A percentile compares a stretch with the other conserved stretches of the same genome.
phyloP scores from a whole-genome alignment of 2,113 vertebrate genomes.

The Haliaeetus leucogaster region DNA sequence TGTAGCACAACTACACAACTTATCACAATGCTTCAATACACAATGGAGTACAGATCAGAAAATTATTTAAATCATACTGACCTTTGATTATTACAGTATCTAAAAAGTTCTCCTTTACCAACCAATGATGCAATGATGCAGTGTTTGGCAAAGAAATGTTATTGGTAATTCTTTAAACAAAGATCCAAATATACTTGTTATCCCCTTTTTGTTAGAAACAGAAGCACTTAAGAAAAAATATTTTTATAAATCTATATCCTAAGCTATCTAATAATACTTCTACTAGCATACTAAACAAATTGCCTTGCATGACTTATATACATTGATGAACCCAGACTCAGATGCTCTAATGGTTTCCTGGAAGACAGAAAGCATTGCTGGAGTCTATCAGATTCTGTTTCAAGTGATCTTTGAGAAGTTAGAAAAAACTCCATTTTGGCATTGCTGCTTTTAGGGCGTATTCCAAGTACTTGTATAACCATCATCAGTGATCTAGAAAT shows the following conservation, averaged over 20 bases:
- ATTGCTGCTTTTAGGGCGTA: not conserved
- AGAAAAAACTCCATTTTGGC: not conserved
- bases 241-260: not conserved
- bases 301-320: not conserved
- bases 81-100: not conserved
- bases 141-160: not conserved
- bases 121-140: not conserved
- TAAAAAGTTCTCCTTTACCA: not conserved
- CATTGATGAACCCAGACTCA: not conserved
- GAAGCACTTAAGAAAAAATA: not conserved
- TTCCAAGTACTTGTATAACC: not conserved
- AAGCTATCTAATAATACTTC: not conserved
- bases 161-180: not conserved
- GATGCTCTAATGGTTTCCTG: not conserved
- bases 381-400: not conserved
- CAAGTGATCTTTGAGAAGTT: not conserved
- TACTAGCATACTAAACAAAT: not conserved
- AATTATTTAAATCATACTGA: not conserved
- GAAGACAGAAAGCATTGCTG: conserved; percentile 1
- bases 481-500: not conserved
- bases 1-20: not conserved
- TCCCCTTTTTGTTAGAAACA: conserved; percentile 16
- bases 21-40: not conserved
- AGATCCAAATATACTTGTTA: not conserved
- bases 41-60: not conserved